Conservation (phyloP, 2,797 vertebrate species). For the Lemur catta region DNA sequence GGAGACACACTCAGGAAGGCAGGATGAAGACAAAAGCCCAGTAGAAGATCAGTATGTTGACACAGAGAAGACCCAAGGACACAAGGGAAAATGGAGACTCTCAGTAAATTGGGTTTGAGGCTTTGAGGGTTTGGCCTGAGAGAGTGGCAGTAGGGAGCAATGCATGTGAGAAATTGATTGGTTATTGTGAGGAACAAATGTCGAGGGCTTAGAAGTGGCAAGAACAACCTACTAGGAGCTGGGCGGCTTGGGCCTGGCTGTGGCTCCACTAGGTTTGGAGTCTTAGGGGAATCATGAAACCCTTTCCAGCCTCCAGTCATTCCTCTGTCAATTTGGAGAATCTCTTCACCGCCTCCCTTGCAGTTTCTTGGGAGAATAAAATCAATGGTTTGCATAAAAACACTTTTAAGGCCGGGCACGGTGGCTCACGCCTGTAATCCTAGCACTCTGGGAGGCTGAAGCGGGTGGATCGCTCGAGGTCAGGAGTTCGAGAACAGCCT, state of each 20-base stretch:
- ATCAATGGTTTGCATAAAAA: not conserved
- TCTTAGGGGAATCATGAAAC: not conserved
- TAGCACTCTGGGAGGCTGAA: no score
- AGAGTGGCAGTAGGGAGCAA: not conserved
- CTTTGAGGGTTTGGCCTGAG: not conserved
- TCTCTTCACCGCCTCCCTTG: not conserved
- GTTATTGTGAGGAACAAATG: not conserved
- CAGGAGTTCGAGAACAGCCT: no score
- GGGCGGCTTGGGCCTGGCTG: not conserved
- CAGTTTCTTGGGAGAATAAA: not conserved
- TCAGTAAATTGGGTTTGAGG: not conserved
- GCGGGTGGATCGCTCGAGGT: no score
- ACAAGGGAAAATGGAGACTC: not conserved
- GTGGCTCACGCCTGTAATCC: no score
- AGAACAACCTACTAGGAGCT: not conserved
- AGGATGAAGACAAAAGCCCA: not conserved
- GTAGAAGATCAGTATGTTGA: not conserved
- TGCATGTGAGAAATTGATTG: not conserved
- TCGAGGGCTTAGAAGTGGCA: not conserved
- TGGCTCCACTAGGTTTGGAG: not conserved
- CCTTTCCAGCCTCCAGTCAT: not conserved
- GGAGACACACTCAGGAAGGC: not conserved
- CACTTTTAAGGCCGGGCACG: not conserved
- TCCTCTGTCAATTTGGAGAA: not conserved
- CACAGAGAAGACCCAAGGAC: not conserved